These are phyloP conservation scores for Heliconius cydno DNA, from an alignment of 2,888 invertebrate species.

Conservation along the genomic window DNA sequence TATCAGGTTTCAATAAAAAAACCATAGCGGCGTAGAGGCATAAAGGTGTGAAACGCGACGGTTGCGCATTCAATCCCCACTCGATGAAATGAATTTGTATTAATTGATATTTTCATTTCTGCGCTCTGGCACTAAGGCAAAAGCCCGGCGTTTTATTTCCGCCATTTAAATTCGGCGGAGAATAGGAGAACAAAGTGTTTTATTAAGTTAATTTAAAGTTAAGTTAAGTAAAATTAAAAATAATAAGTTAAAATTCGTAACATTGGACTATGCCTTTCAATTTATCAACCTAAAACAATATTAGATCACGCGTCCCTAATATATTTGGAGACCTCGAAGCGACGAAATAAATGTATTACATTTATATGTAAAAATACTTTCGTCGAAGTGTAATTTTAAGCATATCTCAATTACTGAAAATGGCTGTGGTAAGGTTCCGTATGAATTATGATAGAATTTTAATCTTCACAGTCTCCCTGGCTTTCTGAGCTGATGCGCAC, in stretches of 20 bases:
- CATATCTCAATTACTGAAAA: slow-evolving; percentile 35
- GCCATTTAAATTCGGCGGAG: no score
- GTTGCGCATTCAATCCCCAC: no score
- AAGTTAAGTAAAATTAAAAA: neutral
- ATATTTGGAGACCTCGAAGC: neutral
- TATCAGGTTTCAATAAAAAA: no score
- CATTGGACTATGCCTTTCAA: neutral
- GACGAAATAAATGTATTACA: slow-evolving; percentile 17
- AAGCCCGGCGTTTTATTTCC: no score
- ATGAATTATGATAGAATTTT: slow-evolving; percentile 31
- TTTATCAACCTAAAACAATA: neutral
- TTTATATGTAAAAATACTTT: slow-evolving; percentile 25
- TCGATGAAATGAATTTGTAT: no score
- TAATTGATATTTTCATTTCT: no score
- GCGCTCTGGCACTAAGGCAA: no score
- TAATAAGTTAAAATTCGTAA: neutral
- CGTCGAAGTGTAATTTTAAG: slow-evolving; percentile 28
- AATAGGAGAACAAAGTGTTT: no score
- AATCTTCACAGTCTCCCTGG: slow-evolving; percentile 26
- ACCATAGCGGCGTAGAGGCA: no score
- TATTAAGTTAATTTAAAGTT: no score
- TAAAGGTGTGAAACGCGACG: no score
- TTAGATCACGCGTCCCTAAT: neutral
- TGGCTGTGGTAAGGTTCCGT: slow-evolving; percentile 29
- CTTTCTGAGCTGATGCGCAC: slow-evolving; percentile 16